These are phyloP conservation scores for Nephrocerus scutellatus DNA, from an alignment of 2,888 invertebrate species.

Conservation along the genomic window DNA sequence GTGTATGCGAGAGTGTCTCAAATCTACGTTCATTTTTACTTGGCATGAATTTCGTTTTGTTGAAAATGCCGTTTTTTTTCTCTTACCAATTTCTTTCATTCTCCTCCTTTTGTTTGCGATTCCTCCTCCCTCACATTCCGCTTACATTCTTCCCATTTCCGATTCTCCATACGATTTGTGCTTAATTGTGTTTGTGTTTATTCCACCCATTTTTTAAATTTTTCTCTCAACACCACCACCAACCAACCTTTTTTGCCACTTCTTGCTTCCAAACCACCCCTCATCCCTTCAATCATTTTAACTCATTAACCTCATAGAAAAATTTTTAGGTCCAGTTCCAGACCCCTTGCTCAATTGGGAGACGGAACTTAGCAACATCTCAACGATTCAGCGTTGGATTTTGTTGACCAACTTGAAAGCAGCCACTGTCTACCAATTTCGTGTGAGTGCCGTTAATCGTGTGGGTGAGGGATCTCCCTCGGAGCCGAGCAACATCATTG, in stretches of 20 bases:
- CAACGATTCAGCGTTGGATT: slow-evolving; percentile 70
- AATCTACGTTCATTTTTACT: not conserved
- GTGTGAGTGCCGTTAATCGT: slow-evolving; percentile 92
- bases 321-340: slow-evolving; percentile 72
- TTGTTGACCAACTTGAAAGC: slow-evolving; percentile 82
- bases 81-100: slow-evolving; percentile 13
- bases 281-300: slow-evolving; percentile 14
- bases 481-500: slow-evolving; percentile 79
- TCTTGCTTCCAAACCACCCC: slow-evolving; percentile 6
- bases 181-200: slow-evolving; percentile 1
- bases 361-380: slow-evolving; percentile 79
- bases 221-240: slow-evolving; percentile 11
- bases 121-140: slow-evolving; percentile 4
- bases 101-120: slow-evolving; percentile 5
- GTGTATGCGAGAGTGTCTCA: not conserved
- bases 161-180: not conserved
- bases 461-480: slow-evolving; percentile 93
- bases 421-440: slow-evolving; percentile 91
- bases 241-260: slow-evolving; percentile 18
- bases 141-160: too few relatives aligned
- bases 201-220: slow-evolving; percentile 8
- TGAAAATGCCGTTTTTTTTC: slow-evolving; percentile 5
- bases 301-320: slow-evolving; percentile 44
- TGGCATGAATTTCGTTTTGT: not conserved
- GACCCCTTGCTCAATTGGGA: slow-evolving; percentile 83